Evolutionary conservation across 1,140 invertebrate species (phyloP), one percentile per base, ranked within the genome.

Genomic region (Melipona quadrifasciata): DNA sequence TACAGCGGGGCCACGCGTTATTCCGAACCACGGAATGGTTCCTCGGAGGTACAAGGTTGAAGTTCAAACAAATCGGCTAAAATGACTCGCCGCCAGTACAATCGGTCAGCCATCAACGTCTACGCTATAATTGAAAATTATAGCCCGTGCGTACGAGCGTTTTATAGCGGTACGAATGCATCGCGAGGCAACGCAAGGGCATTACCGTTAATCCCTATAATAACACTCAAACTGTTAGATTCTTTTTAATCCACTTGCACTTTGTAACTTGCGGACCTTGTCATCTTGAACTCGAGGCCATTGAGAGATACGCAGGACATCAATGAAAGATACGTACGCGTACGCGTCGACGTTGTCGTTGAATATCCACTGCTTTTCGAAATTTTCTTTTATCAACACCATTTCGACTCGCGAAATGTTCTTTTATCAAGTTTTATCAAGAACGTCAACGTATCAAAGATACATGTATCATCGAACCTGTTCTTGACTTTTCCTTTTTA

Each of bases 71-170:
- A 68, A 67, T 76, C 31, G 58, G 73, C 17, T 67, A 65, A 82
- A 82, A 82, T 39, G 47, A 82, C 51, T 75, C 19, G 68, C n/a
- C 61, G 80, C 39, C 72, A 8, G 24, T 16, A 61, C 76, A 34
- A 71, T 47, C 64, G 31, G 67, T 55, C 73, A n/a, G 73, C 51
- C 80, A 82, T 82, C 80, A 82, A 61, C 51, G 61, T 82, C 72
- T 68, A 76, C 80, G 80, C 80, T 82, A 76, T 82, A 82, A 82
- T 75, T 82, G 80, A 68, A 82, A 82, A 82, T 82, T 82, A 82
- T 82, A 82, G 80, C 55, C 73, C 71, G 34, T 21, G 80, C 61
- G 58, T 65, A 82, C 34, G 34, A 68, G 24, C 34, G 67, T 67
- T 84, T 78, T 70, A 53, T 47, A 34, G 67, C 75, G 67, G 64